These are phyloP conservation scores for Leucosticte australis DNA, from an alignment of 2,113 vertebrate genomes.

Conservation along the genomic window DNA sequence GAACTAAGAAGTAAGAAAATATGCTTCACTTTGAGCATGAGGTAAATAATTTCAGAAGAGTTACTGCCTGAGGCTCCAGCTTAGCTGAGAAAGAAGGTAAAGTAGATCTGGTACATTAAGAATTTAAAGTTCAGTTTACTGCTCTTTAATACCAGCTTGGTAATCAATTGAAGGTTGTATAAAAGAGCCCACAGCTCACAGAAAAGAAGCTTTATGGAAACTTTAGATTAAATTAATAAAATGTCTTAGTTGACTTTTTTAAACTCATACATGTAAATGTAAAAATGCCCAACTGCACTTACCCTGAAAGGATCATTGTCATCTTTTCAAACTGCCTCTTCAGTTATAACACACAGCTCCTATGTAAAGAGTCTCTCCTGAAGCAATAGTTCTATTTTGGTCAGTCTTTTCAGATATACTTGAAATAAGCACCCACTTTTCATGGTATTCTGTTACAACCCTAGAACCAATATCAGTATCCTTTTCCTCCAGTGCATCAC, in stretches of 20 bases:
- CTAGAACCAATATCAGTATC: not conserved
- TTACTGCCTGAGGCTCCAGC: not conserved
- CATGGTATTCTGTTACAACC: constrained; percentile 5
- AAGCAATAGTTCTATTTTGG: not conserved
- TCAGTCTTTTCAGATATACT: not conserved
- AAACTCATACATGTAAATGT: not conserved
- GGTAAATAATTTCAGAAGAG: not conserved
- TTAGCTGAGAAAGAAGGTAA: not conserved
- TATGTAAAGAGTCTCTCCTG: not conserved
- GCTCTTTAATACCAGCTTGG: not conserved
- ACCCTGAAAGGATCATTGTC: not conserved
- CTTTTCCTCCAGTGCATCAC: constrained; percentile 34
- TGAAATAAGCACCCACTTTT: not conserved
- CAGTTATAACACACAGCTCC: not conserved
- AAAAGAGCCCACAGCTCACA: not conserved
- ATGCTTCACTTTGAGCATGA: not conserved
- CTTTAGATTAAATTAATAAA: not conserved
- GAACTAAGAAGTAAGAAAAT: not conserved
- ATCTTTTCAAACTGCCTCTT: not conserved
- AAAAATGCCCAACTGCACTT: not conserved
- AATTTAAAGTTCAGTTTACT: not conserved
- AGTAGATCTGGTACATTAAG: too few relatives aligned
- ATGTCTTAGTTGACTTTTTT: not conserved
- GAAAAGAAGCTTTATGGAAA: not conserved
- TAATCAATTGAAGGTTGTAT: not conserved